Conservation (phyloP, 2,888 invertebrate genomes). For the Dasypolia templi region DNA sequence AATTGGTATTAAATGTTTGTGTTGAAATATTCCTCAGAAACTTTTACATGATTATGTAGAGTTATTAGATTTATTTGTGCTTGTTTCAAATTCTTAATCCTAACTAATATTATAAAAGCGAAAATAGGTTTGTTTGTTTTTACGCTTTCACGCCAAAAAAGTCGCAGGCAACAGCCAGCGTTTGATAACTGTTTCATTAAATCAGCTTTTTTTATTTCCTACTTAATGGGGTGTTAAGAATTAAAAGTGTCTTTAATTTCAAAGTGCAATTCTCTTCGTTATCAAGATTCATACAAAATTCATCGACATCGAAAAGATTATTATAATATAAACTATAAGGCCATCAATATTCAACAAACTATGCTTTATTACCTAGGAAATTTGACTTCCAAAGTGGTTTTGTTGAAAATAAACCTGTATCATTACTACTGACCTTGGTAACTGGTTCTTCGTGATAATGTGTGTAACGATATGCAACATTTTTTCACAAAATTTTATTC, state of each 20-base stretch:
- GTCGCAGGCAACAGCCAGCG: no score
- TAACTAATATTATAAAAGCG: no score
- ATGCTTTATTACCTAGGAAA: constrained; percentile 68
- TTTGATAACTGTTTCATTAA: background rate
- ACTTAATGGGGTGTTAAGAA: no score
- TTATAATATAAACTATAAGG: constrained; percentile 38
- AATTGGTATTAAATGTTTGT: constrained; percentile 2
- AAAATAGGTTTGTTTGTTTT: no score
- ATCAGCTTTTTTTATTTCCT: no score
- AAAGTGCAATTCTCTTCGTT: background rate
- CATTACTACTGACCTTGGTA: constrained; percentile 63
- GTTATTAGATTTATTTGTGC: no score
- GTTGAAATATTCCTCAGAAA: background rate
- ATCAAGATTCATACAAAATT: constrained; percentile 3
- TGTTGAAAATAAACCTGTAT: constrained; percentile 66
- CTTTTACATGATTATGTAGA: background rate
- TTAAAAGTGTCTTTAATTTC: background rate
- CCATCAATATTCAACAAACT: constrained; percentile 61
- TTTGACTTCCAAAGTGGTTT: constrained; percentile 67
- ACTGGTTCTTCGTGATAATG: constrained; percentile 62
- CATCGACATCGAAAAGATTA: constrained; percentile 33
- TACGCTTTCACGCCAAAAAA: no score
- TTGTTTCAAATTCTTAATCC: background rate
- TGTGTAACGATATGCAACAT: constrained; percentile 64
- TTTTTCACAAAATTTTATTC: constrained; percentile 60